Base-by-base conservation (phyloP, 2,113 vertebrate genomes). In the Amia ocellicauda region DNA sequence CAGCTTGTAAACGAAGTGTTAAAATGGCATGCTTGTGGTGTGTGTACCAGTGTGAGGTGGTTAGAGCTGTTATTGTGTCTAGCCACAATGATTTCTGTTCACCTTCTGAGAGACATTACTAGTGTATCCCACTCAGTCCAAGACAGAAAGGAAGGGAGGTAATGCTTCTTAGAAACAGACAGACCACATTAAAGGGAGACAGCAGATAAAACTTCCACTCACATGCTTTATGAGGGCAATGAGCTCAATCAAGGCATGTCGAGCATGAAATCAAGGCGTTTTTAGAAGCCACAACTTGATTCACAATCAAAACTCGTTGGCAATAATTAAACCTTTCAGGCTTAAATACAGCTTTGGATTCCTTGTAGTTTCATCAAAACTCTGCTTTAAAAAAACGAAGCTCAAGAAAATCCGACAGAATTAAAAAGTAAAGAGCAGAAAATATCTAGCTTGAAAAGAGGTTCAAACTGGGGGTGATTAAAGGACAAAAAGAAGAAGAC, bases 91-190 rank as follows among this genome's bases (percentile, higher is more conserved):
- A 19, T 47, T 47, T 47, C 45, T 47, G 45, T 47, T 17, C n/a
- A 47, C n/a, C n/a, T n/a, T n/a, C n/a, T 17, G 16, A n/a, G n/a
- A n/a, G 13, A 47, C 45, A 13, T 4, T 4, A 3, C 16, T 47
- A 5, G 45, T 47, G 14, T 16, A 3, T 47, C 45, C 14, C 45
- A 47, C 45, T 47, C 45, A 19, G 16, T 47, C 7, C 16, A 5
- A 13, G 16, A 16, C 28, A 40, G 22, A 41, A 14, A 24, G 24
- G 7, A 8, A 54, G 26, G 62, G 68, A 76, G 62, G 67, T 68
- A 76, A 58, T 58, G 47, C 54, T 65, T 29, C 2, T 4, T 20
- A 22, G 36, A 42, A 24, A 13, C 13, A 26, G 27, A 45, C n/a
- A 27, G 24, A n/a, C 13, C 58, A 40, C 41, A 28, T 45, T 45